Evolutionary conservation across 2,797 vertebrate genomes (phyloP), one percentile per base, ranked within the genome.

Genomic region (Rhynchonycteris naso): DNA sequence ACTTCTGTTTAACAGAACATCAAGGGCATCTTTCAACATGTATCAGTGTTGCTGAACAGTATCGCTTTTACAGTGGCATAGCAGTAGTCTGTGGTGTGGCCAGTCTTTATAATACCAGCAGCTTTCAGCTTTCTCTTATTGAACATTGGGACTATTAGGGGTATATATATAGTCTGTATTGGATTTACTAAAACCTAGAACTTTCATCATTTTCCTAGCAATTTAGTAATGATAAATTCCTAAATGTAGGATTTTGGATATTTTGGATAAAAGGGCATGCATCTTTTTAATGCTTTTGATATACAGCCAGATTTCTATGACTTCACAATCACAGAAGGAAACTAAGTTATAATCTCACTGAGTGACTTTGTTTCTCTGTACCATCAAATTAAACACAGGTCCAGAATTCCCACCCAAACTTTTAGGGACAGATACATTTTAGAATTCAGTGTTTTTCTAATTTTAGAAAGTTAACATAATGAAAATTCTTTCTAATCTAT

Each of bases 1-100:
- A 68, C 50, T 94, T 83, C 87, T 90, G n/a, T 14, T 74, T 86
- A 71, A 76, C 30, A 87, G 81, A 93, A 66, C 52, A 38, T 38
- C 19, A 68, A 35, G 4, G 26, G 9, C 13, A 84, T 81, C 63
- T 81, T 59, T 74, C 74, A 74, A 30, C 21, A 18, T 74, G 22
- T 76, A 38, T 72, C 43, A 71, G 33, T 50, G 5, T 47, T 38
- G 75, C 13, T 69, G 8, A n/a, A n/a, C n/a, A n/a, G n/a, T n/a
- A 52, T 4, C 56, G 72, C 47, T 75, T 81, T 54, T 4, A 74
- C 79, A 26, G 9, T 19, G 43, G 58, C 8, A 4, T 1, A 35
- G 52, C 5, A 11, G 8, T 38, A 50, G 35, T 78, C 22, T 52
- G 72, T 26, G 13, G 12, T n/a, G 21, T 38, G 43, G 52, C 24